A percentile compares a stretch with the other conserved stretches of the same genome.
These are phyloP conservation scores for Drosophila obscura DNA, from an alignment of 1,140 invertebrate species.

Conservation along the genomic window DNA sequence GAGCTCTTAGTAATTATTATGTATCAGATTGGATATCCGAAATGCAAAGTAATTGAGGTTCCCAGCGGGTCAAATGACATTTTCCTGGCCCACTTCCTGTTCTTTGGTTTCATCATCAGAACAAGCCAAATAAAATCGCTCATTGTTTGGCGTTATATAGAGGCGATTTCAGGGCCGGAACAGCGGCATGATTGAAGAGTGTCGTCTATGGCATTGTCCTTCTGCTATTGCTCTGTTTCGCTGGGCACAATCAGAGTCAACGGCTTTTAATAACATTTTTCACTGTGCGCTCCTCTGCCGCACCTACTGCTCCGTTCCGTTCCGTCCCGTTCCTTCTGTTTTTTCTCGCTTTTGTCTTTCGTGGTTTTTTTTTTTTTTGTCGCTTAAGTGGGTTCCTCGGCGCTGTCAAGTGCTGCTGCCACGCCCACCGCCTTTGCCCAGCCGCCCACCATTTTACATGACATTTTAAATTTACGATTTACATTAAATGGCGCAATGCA, in stretches of 20 bases:
- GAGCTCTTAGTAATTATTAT: neutral
- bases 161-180: constrained; percentile 9
- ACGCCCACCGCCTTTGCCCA: constrained; percentile 50
- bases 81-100: neutral
- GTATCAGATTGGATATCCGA: neutral
- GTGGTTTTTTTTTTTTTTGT: constrained; percentile 28
- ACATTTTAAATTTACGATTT: constrained; percentile 83
- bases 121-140: constrained; percentile 6
- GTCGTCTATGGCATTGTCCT: constrained; percentile 29
- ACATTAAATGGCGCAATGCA: constrained; percentile 80
- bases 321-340: constrained; percentile 42
- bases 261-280: constrained; percentile 80
- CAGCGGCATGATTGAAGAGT: constrained; percentile 52
- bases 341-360: constrained; percentile 33
- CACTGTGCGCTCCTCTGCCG: constrained; percentile 45
- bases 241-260: constrained; percentile 61
- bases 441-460: constrained; percentile 68
- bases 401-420: constrained; percentile 59
- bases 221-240: constrained; percentile 19
- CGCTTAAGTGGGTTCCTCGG: constrained; percentile 63
- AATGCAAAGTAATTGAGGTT: neutral
- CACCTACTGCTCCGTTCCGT: too few relatives aligned
- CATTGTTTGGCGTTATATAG: neutral
- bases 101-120: too few relatives aligned
- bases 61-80: neutral